A percentile compares a stretch with the other conserved stretches of the same genome.
phyloP scores from a whole-genome alignment of 1,140 invertebrate species.

The Leguminivora glycinivorella region DNA sequence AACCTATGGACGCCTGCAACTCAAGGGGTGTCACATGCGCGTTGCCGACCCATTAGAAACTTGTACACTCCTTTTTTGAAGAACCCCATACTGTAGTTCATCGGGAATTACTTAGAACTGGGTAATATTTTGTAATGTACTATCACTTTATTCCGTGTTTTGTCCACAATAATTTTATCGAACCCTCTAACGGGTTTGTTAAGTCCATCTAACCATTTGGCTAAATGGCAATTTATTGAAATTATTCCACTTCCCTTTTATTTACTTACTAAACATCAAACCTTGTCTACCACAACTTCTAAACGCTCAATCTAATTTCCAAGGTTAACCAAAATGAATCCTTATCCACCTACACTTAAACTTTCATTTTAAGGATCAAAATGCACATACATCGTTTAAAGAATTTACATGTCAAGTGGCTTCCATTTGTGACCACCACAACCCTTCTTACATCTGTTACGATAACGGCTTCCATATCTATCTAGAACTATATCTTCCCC shows the following conservation, averaged over 20 bases:
- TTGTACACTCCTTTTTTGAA: no score
- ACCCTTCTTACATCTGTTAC: slow-evolving; percentile 62
- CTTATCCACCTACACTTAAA: not conserved
- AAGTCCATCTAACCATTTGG: slow-evolving; percentile 1
- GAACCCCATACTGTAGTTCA: no score
- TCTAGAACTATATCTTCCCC: slow-evolving; percentile 33
- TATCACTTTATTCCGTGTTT: no score
- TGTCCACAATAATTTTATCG: not conserved
- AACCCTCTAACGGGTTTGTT: not conserved
- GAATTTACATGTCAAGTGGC: slow-evolving; percentile 53
- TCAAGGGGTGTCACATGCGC: no score
- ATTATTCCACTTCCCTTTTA: slow-evolving; percentile 21
- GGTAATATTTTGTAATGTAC: no score
- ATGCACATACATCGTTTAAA: slow-evolving; percentile 42
- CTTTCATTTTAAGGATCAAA: not conserved
- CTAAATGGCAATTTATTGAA: slow-evolving; percentile 7
- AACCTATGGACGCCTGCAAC: no score
- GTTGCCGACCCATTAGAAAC: no score
- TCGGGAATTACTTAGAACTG: no score
- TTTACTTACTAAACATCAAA: slow-evolving; percentile 13
- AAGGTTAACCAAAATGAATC: not conserved
- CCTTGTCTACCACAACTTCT: not conserved
- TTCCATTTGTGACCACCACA: slow-evolving; percentile 60
- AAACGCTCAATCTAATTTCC: not conserved
- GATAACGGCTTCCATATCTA: slow-evolving; percentile 55